Conservation (phyloP, 2,888 invertebrate genomes). For the Phasia obesa region DNA sequence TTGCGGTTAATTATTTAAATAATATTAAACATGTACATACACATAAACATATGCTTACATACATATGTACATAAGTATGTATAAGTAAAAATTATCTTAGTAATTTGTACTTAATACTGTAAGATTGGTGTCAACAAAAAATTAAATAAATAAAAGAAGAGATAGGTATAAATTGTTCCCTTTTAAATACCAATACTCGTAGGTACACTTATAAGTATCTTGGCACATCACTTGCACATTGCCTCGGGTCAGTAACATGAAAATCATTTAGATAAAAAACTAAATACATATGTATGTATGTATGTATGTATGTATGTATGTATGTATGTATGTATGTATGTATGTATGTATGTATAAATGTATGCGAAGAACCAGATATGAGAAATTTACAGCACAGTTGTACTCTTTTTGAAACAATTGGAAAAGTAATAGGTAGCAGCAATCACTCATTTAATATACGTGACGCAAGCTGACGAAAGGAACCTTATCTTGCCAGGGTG, state of each 20-base stretch:
- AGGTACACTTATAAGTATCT: not conserved
- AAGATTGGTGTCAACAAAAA: constrained; percentile 57
- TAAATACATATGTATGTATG: no score
- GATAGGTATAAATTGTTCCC: constrained; percentile 4
- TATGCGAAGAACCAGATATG: no score
- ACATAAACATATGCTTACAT: not conserved
- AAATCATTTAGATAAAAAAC: constrained; percentile 68
- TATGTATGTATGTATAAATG: no score
- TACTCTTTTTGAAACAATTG: no score
- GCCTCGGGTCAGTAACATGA: constrained; percentile 66
- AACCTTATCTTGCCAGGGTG: no score
- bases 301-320: no score
- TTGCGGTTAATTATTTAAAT: constrained; percentile 48
- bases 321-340: no score
- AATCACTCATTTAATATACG: no score
- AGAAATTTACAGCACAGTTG: no score
- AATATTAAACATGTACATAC: constrained; percentile 4
- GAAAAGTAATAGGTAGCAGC: no score
- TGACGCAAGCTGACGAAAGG: no score
- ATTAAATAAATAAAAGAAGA: constrained; percentile 29
- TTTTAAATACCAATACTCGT: not conserved
- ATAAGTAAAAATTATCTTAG: no score
- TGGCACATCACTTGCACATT: constrained; percentile 26
- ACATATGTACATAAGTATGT: not conserved
- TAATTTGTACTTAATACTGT: constrained; percentile 1